Base-by-base conservation (phyloP, 2,113 vertebrate genomes). In the Proterorhinus semilunaris region DNA sequence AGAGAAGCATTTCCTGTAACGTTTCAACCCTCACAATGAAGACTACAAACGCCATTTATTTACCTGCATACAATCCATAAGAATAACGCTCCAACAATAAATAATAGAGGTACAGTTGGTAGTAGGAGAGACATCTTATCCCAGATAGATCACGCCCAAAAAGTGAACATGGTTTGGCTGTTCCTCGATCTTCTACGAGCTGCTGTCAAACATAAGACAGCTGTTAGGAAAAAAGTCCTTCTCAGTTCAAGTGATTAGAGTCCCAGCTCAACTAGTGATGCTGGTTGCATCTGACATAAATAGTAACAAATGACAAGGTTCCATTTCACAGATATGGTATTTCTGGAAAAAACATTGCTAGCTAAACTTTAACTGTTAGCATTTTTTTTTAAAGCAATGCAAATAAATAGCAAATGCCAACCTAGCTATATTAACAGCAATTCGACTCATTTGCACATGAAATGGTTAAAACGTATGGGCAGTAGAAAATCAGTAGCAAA, bases 71-170 rank as follows among this genome's bases (percentile, higher is more conserved):
- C 62, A 54, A 82, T 6, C 67, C 84, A 84, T 52, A 59, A 72
- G 53, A 72, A 65, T 16, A 83, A 43, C 48, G 81, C 55, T 36
- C 77, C 88, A 1, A 90, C 42, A 17, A 91, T 74, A n/a, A 92
- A 48, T 51, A 88, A 11, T 0, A 85, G 49, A 27, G 90, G 79
- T 59, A 84, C 65, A 77, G 75, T 83, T 8, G 89, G 72, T 50
- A 91, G 69, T 65, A 91, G 47, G 10, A 86, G 76, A 87, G 89
- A 84, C 93, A 94, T 94, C 42, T 72, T 91, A 89, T 83, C 84
- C 81, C 76, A 42, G 76, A 66, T 66, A 21, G 79, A 83, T 87
- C 82, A 88, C 76, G 82, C 83, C 82, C 85, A 83, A 42, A 67
- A 55, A 44, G 46, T 62, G 58, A 75, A 69, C 89, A 85, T 84